These are phyloP conservation scores for Elaphurus davidianus DNA, from an alignment of 2,113 vertebrate species.

Conservation along the genomic window DNA sequence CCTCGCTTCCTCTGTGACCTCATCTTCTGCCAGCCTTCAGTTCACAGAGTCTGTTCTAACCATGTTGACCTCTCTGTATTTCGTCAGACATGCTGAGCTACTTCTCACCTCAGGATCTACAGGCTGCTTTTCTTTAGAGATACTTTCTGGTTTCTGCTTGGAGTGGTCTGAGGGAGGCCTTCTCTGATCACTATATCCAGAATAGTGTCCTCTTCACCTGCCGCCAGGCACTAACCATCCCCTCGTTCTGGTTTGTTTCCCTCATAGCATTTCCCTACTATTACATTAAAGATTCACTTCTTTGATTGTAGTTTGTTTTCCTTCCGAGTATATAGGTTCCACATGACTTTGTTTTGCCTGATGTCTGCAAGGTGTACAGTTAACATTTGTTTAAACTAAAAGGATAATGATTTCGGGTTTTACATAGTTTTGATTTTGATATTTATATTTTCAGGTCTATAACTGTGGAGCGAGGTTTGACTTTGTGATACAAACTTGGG, in stretches of 20 bases:
- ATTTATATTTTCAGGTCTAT: not conserved
- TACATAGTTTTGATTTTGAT: not conserved
- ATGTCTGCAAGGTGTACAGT: not conserved
- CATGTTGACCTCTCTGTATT: not conserved
- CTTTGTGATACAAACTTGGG: not conserved
- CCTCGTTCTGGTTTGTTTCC: not conserved
- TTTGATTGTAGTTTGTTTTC: not conserved
- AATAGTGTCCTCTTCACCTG: not conserved
- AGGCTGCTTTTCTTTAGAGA: not conserved
- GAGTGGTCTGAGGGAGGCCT: not conserved
- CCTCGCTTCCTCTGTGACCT: not conserved
- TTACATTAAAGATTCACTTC: not conserved
- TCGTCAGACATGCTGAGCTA: not conserved
- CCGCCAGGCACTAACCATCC: not conserved
- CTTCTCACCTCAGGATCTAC: not conserved
- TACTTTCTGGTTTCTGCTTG: not conserved
- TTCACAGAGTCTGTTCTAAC: not conserved
- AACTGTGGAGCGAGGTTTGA: not conserved
- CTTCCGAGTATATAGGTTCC: not conserved
- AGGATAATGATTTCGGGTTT: not conserved
- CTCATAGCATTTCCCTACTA: not conserved
- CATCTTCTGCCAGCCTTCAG: not conserved
- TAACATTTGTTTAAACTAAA: not conserved
- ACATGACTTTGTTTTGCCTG: not conserved
- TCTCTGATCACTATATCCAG: not conserved